Conservation (phyloP, 2,888 invertebrate genomes). For the Congeria kusceri region DNA sequence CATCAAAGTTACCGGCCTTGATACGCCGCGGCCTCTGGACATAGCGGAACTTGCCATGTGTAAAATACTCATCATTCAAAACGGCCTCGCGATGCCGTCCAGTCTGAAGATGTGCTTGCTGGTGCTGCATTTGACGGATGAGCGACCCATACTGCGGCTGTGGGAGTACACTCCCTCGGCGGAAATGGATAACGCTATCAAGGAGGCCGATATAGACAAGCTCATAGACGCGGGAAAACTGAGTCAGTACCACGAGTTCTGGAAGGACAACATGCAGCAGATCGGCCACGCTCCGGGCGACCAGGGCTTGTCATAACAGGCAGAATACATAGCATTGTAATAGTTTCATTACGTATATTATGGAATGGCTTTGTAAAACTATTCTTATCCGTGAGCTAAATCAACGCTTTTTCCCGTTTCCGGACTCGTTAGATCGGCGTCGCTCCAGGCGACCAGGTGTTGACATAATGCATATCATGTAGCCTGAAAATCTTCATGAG, state of each 20-base stretch:
- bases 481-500: no score
- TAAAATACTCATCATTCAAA: conserved; percentile 78
- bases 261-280: conserved; percentile 72
- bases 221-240: conserved; percentile 78
- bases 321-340: no score
- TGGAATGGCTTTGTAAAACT: no score
- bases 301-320: conserved; percentile 39
- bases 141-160: conserved; percentile 75
- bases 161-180: conserved; percentile 75
- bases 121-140: conserved; percentile 72
- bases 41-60: conserved; percentile 76
- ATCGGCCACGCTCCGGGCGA: conserved; percentile 43
- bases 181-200: conserved; percentile 75
- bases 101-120: conserved; percentile 70
- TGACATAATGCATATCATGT: no score
- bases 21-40: conserved; percentile 76
- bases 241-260: conserved; percentile 77
- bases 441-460: no score
- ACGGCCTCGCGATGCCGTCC: conserved; percentile 72
- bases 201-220: conserved; percentile 76
- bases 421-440: no score
- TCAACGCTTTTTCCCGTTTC: no score
- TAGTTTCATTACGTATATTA: no score
- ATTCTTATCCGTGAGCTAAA: no score
- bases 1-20: conserved; percentile 76